These are phyloP conservation scores for Acrobasis repandana DNA, from an alignment of 2,888 invertebrate species.

Conservation along the genomic window DNA sequence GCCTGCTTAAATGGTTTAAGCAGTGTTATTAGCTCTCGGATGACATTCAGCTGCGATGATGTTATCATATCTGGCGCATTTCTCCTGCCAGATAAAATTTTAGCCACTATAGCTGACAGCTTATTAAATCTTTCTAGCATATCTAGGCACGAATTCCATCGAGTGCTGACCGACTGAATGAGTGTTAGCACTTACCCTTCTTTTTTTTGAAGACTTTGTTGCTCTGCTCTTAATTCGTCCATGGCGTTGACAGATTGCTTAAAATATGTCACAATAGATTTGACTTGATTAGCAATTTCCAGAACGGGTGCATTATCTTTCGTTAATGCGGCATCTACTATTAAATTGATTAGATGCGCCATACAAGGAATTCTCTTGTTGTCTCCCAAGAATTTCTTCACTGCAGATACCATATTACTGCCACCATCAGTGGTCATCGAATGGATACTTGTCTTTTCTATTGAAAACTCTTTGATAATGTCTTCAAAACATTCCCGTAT, in stretches of 20 bases:
- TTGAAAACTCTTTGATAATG: not conserved
- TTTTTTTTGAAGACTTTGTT: conserved; percentile 34
- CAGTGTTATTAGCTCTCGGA: conserved; percentile 26
- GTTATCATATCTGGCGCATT: conserved; percentile 39
- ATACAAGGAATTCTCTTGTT: not conserved
- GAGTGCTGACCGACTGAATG: conserved; percentile 30
- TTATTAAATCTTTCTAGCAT: conserved; percentile 40
- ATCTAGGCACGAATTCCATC: conserved; percentile 43
- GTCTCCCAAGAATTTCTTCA: not conserved
- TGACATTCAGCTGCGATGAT: conserved; percentile 33
- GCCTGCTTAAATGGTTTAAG: conserved; percentile 37
- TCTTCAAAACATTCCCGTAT: not conserved
- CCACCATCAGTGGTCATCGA: no score
- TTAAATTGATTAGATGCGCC: not conserved
- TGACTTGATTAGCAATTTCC: conserved; percentile 35
- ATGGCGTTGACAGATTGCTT: conserved; percentile 44
- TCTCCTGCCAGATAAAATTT: conserved; percentile 33
- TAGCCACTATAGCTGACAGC: conserved; percentile 38
- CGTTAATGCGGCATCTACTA: conserved; percentile 24
- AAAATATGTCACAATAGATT: conserved; percentile 45
- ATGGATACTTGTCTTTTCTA: no score
- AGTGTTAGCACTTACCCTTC: conserved; percentile 42
- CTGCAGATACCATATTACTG: no score
- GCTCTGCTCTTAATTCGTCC: conserved; percentile 42
- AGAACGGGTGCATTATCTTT: no score